A percentile compares a stretch with the other conserved stretches of the same genome.
phyloP scores from a whole-genome alignment of 2,113 vertebrate genomes.

The Misgurnus anguillicaudatus region DNA sequence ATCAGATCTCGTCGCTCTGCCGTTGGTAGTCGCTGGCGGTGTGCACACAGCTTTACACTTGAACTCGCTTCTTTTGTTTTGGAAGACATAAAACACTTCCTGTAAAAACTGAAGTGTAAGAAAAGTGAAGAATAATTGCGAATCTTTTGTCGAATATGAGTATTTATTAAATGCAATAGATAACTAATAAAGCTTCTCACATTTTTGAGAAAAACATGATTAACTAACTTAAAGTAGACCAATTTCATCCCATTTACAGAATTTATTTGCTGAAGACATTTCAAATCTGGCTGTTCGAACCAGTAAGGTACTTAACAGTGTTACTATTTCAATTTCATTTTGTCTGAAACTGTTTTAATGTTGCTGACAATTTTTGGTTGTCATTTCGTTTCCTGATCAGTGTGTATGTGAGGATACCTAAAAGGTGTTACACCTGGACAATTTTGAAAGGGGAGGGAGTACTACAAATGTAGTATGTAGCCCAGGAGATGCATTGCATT shows the following conservation, averaged over 20 bases:
- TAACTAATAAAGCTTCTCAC: neutral
- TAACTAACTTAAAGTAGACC: neutral
- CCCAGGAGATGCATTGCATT: neutral
- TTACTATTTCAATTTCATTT: slow-evolving; percentile 7
- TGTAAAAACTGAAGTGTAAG: too few relatives aligned
- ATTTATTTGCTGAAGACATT: neutral
- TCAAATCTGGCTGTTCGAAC: neutral
- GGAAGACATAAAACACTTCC: too few relatives aligned
- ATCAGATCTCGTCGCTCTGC: too few relatives aligned
- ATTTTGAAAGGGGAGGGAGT: slow-evolving; percentile 43
- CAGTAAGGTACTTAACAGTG: neutral
- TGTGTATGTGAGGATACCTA: slow-evolving; percentile 2
- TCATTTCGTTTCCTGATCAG: neutral
- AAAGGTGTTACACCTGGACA: neutral
- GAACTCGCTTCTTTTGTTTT: too few relatives aligned
- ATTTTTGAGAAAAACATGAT: neutral
- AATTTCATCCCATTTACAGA: neutral
- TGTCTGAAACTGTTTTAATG: slow-evolving; percentile 30
- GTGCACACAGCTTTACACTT: too few relatives aligned
- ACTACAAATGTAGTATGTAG: neutral
- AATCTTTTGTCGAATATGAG: too few relatives aligned
- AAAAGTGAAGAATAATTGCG: too few relatives aligned
- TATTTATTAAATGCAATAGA: slow-evolving; percentile 13
- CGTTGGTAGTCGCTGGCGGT: too few relatives aligned
- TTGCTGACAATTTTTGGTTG: neutral